phyloP scores from a whole-genome alignment of 2,797 vertebrate genomes.

The Sebastes diploproa region DNA sequence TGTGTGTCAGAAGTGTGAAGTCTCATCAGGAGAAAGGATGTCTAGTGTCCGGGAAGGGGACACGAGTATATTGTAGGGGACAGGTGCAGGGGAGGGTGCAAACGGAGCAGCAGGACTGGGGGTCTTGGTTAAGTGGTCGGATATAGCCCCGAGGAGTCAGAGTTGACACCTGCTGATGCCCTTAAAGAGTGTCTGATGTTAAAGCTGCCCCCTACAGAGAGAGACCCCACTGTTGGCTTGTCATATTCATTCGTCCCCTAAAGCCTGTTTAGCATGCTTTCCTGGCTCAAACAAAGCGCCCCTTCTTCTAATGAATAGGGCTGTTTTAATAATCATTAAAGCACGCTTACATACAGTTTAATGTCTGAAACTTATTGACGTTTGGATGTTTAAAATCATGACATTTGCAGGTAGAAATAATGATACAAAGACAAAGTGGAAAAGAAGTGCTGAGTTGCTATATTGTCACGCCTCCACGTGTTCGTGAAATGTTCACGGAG shows the following conservation, averaged over 20 bases:
- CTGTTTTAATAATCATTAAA: conserved; percentile 16
- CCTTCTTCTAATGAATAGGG: not conserved
- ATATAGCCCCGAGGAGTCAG: conserved; percentile 52
- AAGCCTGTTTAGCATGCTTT: conserved; percentile 45
- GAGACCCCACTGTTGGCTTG: conserved; percentile 41
- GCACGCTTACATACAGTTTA: not conserved
- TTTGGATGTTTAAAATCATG: not conserved
- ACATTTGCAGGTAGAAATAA: not conserved
- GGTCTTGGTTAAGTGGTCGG: conserved; percentile 29
- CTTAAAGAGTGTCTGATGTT: conserved; percentile 52
- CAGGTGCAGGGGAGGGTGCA: conserved; percentile 57
- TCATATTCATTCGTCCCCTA: conserved; percentile 31
- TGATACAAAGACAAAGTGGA: not conserved
- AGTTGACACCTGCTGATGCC: conserved; percentile 73
- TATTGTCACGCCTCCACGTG: conserved; percentile 44
- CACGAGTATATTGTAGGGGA: conserved; percentile 26
- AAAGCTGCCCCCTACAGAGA: conserved; percentile 43
- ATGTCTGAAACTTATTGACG: not conserved
- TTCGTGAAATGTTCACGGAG: conserved; percentile 3
- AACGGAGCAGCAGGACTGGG: conserved; percentile 58
- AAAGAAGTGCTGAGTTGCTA: conserved; percentile 8
- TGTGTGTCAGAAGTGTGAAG: conserved; percentile 53
- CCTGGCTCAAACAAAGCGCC: conserved; percentile 42
- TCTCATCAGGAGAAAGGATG: conserved; percentile 4
- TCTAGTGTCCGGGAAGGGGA: conserved; percentile 10